These are phyloP conservation scores for Lepus townsendii DNA, from an alignment of 2,797 vertebrate species.

Conservation along the genomic window DNA sequence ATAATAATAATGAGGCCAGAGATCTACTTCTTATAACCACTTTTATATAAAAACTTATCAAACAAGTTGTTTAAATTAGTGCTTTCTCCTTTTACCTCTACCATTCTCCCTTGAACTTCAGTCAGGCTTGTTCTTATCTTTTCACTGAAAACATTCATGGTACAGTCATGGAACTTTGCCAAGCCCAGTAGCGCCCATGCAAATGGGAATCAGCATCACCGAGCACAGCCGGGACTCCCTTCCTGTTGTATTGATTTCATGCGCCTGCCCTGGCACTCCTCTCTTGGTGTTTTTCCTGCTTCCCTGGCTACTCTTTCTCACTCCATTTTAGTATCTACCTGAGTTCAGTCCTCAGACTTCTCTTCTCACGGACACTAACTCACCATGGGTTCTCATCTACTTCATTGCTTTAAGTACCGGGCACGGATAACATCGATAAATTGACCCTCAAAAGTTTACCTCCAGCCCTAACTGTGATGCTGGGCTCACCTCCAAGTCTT, in stretches of 20 bases:
- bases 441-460: neutral
- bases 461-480: neutral
- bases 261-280: rapidly evolving
- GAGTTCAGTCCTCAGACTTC: neutral
- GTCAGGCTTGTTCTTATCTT: neutral
- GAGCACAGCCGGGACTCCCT: neutral
- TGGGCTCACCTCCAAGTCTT: neutral
- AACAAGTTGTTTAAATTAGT: neutral
- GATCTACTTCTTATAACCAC: neutral
- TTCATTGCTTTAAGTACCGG: neutral
- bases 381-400: too few species aligned
- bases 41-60: neutral
- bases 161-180: rapidly evolving
- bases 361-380: neutral
- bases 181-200: rapidly evolving
- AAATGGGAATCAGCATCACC: rapidly evolving
- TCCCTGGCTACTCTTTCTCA: neutral
- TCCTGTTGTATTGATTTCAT: rapidly evolving
- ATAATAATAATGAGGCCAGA: neutral
- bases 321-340: neutral
- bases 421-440: rapidly evolving
- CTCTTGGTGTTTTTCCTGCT: neutral
- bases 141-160: neutral
- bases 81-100: neutral
- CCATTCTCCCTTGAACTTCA: neutral